phyloP scores from a whole-genome alignment of 2,888 invertebrate genomes.

The Cepaea hortensis region DNA sequence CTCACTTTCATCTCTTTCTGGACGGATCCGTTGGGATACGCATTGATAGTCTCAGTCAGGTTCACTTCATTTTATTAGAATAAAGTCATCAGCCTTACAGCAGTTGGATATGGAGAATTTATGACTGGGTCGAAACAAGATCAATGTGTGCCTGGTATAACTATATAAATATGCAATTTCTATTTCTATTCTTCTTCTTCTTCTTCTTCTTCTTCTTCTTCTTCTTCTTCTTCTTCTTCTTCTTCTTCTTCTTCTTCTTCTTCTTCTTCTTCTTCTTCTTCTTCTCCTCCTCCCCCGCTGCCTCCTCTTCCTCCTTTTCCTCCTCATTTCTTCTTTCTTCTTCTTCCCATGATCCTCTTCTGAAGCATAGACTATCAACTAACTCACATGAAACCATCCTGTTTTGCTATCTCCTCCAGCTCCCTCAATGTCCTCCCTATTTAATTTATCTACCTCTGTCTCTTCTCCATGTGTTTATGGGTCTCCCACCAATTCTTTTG shows the following conservation, averaged over 20 bases:
- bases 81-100: neutral
- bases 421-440: too few species aligned
- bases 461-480: too few species aligned
- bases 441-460: too few species aligned
- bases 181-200: neutral
- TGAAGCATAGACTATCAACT: too few species aligned
- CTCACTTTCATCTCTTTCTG: neutral
- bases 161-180: neutral
- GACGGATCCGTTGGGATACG: conserved; percentile 23
- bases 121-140: neutral
- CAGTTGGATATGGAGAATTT: too few species aligned
- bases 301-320: neutral
- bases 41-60: conserved; percentile 1
- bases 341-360: neutral
- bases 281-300: neutral
- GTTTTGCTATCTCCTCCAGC: too few species aligned
- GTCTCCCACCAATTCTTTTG: too few species aligned
- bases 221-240: neutral
- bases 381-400: too few species aligned
- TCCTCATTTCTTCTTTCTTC: neutral
- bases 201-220: neutral
- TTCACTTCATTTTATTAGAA: conserved; percentile 14
- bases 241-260: neutral
- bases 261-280: neutral
- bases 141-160: too few species aligned